These are phyloP conservation scores for Micropoecilia bifurca DNA, from an alignment of 2,797 vertebrate genomes.

Conservation along the genomic window DNA sequence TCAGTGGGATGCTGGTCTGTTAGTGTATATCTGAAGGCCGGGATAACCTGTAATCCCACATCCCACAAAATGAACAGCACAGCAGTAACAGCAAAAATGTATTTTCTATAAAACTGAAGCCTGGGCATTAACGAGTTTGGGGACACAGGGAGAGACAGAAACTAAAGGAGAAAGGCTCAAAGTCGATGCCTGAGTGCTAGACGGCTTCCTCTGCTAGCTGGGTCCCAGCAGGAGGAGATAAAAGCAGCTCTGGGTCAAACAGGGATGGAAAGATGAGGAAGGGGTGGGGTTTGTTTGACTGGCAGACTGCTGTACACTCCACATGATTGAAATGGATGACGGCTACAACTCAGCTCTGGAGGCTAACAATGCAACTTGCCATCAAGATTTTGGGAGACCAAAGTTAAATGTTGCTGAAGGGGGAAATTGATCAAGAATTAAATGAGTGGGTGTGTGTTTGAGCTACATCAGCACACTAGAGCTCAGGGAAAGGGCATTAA, in stretches of 20 bases:
- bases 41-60: slow-evolving; percentile 76
- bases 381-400: slow-evolving; percentile 44
- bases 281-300: slow-evolving; percentile 44
- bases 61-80: slow-evolving; percentile 72
- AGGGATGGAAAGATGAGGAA: slow-evolving; percentile 41
- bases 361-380: slow-evolving; percentile 22
- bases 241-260: slow-evolving; percentile 64
- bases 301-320: slow-evolving; percentile 45
- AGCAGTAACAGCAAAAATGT: slow-evolving; percentile 70
- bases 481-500: slow-evolving; percentile 44
- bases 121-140: slow-evolving; percentile 60
- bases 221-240: slow-evolving; percentile 68
- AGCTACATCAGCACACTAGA: slow-evolving; percentile 34
- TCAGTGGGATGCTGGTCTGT: slow-evolving; percentile 74
- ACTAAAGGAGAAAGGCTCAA: slow-evolving; percentile 26
- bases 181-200: slow-evolving; percentile 57
- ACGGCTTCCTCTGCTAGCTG: slow-evolving; percentile 65
- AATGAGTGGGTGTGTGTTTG: slow-evolving; percentile 42
- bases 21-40: slow-evolving; percentile 71
- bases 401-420: slow-evolving; percentile 13
- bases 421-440: slow-evolving; percentile 32
- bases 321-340: slow-evolving; percentile 35
- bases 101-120: slow-evolving; percentile 66
- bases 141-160: slow-evolving; percentile 24
- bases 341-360: slow-evolving; percentile 32